A percentile compares a stretch with the other conserved stretches of the same genome.
These are phyloP conservation scores for Siniperca obscura DNA, from an alignment of 2,797 vertebrate species.

Conservation along the genomic window DNA sequence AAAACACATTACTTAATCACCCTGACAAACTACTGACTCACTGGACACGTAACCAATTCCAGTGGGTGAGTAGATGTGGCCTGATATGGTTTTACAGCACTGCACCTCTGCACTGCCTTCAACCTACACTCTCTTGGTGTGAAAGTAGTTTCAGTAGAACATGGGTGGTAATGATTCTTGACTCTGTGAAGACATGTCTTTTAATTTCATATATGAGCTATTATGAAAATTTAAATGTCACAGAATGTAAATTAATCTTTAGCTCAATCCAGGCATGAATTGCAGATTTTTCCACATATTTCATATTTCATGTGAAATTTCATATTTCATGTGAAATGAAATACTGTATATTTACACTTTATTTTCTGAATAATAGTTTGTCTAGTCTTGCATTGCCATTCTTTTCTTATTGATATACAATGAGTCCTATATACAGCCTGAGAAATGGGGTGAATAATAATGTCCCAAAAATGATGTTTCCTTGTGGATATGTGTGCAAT, in stretches of 20 bases:
- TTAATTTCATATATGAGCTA: neutral
- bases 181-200: neutral
- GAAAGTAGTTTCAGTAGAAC: slow-evolving; percentile 22
- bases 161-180: slow-evolving; percentile 11
- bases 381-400: neutral
- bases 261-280: neutral
- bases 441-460: neutral
- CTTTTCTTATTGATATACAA: neutral
- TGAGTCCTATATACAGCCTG: neutral
- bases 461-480: neutral
- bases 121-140: slow-evolving; percentile 31
- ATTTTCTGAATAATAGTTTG: neutral
- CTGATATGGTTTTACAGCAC: slow-evolving; percentile 36
- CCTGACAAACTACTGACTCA: slow-evolving; percentile 60
- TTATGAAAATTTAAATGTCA: neutral
- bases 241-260: neutral
- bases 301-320: too few species aligned
- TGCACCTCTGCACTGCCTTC: slow-evolving; percentile 45
- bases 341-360: neutral
- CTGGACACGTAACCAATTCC: slow-evolving; percentile 36
- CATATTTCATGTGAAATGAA: too few species aligned
- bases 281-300: neutral
- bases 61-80: slow-evolving; percentile 54
- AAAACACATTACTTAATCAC: slow-evolving; percentile 51
- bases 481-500: neutral